phyloP scores from a whole-genome alignment of 2,113 vertebrate genomes.

The Parotia lawesii region DNA sequence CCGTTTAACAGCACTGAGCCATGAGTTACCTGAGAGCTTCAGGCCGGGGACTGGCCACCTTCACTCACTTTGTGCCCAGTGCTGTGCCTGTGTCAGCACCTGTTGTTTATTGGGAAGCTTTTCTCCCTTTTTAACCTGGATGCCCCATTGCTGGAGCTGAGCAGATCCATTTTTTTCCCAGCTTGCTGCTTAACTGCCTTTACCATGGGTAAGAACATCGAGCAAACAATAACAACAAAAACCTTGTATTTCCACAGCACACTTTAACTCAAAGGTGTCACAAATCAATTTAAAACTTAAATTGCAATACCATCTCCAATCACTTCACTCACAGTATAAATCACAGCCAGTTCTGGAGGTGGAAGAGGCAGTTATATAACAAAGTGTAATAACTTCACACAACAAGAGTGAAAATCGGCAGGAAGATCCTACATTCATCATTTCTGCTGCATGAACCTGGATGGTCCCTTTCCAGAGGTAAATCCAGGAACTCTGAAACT shows the following conservation, averaged over 20 bases:
- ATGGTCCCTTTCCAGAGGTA: neutral
- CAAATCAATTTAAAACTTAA: slow-evolving; percentile 63
- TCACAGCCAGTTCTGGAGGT: slow-evolving; percentile 47
- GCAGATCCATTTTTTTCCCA: slow-evolving; percentile 13
- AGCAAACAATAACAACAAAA: slow-evolving; percentile 41
- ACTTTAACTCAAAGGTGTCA: slow-evolving; percentile 48
- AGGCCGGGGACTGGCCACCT: neutral
- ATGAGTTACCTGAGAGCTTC: neutral
- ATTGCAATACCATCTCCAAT: slow-evolving; percentile 53
- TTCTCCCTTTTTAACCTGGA: neutral
- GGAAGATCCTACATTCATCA: slow-evolving; percentile 34
- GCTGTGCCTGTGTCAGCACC: neutral
- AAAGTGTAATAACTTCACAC: slow-evolving; percentile 32
- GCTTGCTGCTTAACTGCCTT: slow-evolving; percentile 9
- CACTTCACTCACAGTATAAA: slow-evolving; percentile 51
- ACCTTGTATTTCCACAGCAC: slow-evolving; percentile 24
- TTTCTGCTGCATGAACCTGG: neutral
- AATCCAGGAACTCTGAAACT: neutral
- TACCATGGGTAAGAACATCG: neutral
- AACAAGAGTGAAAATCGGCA: slow-evolving; percentile 25
- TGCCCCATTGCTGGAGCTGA: neutral
- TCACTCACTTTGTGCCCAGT: neutral
- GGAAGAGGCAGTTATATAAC: slow-evolving; percentile 29
- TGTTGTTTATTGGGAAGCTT: neutral
- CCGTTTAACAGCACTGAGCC: neutral